These are phyloP conservation scores for Brenthis ino DNA, from an alignment of 2,888 invertebrate genomes.

Conservation along the genomic window DNA sequence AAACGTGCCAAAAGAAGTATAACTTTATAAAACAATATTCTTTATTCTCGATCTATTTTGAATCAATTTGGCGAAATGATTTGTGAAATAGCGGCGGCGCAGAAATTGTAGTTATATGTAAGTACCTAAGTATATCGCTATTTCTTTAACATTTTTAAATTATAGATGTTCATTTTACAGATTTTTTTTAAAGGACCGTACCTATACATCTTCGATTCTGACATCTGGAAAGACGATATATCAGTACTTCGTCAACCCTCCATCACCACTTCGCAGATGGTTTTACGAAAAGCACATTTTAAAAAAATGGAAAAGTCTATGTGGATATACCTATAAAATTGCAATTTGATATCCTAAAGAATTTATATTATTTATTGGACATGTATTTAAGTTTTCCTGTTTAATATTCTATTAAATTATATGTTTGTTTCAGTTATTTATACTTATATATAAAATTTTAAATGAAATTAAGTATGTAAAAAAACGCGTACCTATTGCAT, in stretches of 20 bases:
- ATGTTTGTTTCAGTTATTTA: neutral
- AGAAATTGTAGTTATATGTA: too few species aligned
- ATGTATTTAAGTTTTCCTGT: slow-evolving; percentile 46
- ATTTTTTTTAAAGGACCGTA: slow-evolving; percentile 53
- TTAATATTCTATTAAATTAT: slow-evolving; percentile 28
- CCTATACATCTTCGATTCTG: slow-evolving; percentile 49
- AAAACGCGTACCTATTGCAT: too few species aligned
- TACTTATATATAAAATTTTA: too few species aligned
- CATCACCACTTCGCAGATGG: slow-evolving; percentile 55
- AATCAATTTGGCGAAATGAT: too few species aligned
- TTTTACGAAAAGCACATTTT: slow-evolving; percentile 49
- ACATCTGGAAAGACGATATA: slow-evolving; percentile 47
- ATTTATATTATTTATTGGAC: slow-evolving; percentile 42
- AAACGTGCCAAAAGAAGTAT: too few species aligned
- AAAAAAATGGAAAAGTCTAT: slow-evolving; percentile 38
- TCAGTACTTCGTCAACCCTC: slow-evolving; percentile 51
- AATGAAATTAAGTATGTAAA: too few species aligned
- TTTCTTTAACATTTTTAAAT: neutral
- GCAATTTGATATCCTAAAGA: slow-evolving; percentile 47
- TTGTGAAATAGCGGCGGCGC: too few species aligned
- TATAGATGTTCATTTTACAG: slow-evolving; percentile 46
- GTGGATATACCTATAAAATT: slow-evolving; percentile 50
- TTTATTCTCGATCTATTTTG: too few species aligned
- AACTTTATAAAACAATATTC: too few species aligned
- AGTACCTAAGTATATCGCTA: too few species aligned